A percentile compares a stretch with the other conserved stretches of the same genome.
Conservation (phyloP, 1,140 invertebrate genomes). For the Papilio aristodemus region DNA sequence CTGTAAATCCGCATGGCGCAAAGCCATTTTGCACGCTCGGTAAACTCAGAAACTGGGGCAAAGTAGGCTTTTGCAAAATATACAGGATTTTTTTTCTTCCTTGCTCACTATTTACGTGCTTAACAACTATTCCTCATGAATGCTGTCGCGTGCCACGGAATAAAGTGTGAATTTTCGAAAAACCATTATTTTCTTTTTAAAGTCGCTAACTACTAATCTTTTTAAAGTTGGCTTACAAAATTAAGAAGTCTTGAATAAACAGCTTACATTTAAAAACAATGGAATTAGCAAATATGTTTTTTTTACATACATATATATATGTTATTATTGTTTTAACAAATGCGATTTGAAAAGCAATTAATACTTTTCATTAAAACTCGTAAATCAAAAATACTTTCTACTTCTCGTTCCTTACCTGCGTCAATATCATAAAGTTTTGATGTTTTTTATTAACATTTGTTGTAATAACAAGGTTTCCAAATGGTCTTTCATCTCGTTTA, state of each 20-base stretch:
- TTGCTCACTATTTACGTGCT: slow-evolving; percentile 70
- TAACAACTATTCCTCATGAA: slow-evolving; percentile 70
- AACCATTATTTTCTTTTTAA: slow-evolving; percentile 46
- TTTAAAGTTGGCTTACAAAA: not conserved
- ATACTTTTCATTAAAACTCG: not conserved
- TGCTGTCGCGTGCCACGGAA: slow-evolving; percentile 58
- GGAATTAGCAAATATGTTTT: not conserved
- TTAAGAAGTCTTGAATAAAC: not conserved
- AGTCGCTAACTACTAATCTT: not conserved
- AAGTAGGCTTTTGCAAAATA: slow-evolving; percentile 75
- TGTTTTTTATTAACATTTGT: too few relatives aligned
- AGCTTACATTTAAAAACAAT: not conserved
- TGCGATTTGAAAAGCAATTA: not conserved
- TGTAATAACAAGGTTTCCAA: too few relatives aligned
- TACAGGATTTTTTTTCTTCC: slow-evolving; percentile 62
- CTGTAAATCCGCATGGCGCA: slow-evolving; percentile 67
- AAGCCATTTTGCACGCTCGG: slow-evolving; percentile 74
- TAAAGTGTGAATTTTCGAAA: slow-evolving; percentile 66
- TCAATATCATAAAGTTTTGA: too few relatives aligned
- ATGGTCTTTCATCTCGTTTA: too few relatives aligned
- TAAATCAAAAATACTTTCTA: too few relatives aligned
- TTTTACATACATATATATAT: not conserved
- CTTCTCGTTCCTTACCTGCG: too few relatives aligned
- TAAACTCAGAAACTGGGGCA: slow-evolving; percentile 76
- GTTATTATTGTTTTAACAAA: not conserved